phyloP scores from a whole-genome alignment of 2,113 vertebrate genomes.

The Oreotragus oreotragus region DNA sequence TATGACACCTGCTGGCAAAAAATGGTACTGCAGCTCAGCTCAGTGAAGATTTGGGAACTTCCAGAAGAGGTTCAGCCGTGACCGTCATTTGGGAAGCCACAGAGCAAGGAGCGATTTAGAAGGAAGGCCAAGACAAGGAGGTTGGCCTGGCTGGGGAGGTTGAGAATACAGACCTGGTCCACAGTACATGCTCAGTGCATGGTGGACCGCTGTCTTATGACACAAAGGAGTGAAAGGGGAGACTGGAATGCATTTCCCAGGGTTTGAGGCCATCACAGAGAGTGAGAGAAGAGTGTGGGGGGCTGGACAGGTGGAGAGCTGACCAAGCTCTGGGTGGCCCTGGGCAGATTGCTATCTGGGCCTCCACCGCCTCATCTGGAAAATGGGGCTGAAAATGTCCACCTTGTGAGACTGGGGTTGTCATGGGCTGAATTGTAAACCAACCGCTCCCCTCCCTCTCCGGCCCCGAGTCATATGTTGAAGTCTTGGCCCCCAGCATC shows the following conservation, averaged over 20 bases:
- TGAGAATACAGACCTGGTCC: neutral
- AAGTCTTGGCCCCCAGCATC: neutral
- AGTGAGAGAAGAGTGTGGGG: neutral
- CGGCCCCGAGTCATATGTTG: neutral
- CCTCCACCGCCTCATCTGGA: neutral
- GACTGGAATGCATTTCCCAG: neutral
- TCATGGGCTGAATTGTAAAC: neutral
- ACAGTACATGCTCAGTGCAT: neutral
- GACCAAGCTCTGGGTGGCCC: neutral
- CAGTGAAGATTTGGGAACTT: neutral
- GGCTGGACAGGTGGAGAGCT: neutral
- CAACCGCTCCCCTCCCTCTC: accelerated
- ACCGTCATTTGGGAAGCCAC: neutral
- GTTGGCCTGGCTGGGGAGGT: neutral
- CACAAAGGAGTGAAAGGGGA: neutral
- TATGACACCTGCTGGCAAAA: neutral
- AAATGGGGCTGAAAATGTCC: neutral
- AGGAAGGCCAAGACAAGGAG: neutral
- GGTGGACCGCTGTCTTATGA: neutral
- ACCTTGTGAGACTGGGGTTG: neutral
- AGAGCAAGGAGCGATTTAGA: neutral
- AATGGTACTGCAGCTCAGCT: neutral
- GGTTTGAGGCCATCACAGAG: no score
- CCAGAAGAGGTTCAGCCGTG: neutral
- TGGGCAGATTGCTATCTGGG: neutral